Conservation (phyloP, 2,113 vertebrate species). For the Vombatus ursinus region DNA sequence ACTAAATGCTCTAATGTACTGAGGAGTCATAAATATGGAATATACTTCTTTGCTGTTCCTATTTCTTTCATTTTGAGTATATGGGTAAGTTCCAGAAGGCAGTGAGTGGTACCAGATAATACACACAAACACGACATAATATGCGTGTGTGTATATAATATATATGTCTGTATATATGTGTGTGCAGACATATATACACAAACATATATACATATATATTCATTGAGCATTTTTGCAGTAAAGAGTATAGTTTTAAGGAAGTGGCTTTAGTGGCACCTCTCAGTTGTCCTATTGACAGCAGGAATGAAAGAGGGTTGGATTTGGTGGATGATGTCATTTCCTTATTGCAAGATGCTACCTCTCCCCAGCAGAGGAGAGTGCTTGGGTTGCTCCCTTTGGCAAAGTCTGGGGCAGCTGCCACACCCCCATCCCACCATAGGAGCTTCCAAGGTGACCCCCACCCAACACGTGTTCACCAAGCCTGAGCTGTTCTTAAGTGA, state of each 20-base stretch:
- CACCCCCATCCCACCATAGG: not conserved
- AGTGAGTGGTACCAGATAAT: not conserved
- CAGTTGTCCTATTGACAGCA: not conserved
- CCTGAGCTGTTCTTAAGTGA: slow-evolving; percentile 62
- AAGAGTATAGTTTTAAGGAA: not conserved
- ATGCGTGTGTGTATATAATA: not conserved
- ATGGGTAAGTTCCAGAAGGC: slow-evolving; percentile 61
- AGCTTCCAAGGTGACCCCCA: slow-evolving; percentile 12
- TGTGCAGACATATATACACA: not conserved
- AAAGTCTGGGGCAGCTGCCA: not conserved
- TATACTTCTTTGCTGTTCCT: slow-evolving; percentile 51
- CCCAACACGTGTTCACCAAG: slow-evolving; percentile 58
- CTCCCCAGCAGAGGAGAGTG: slow-evolving; percentile 1
- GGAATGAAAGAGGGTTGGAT: not conserved
- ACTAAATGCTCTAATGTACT: slow-evolving; percentile 82
- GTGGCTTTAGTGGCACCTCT: accelerated
- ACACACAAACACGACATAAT: not conserved
- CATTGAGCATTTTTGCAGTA: slow-evolving; percentile 9
- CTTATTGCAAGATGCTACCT: slow-evolving; percentile 18
- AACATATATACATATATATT: not conserved
- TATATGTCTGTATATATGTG: not conserved
- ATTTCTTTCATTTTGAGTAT: slow-evolving; percentile 44
- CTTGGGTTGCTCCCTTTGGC: not conserved
- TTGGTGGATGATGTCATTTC: not conserved
- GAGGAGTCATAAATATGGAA: slow-evolving; percentile 83